Conservation (phyloP, 2,888 invertebrate species). For the Phrixothrix hirtus region DNA sequence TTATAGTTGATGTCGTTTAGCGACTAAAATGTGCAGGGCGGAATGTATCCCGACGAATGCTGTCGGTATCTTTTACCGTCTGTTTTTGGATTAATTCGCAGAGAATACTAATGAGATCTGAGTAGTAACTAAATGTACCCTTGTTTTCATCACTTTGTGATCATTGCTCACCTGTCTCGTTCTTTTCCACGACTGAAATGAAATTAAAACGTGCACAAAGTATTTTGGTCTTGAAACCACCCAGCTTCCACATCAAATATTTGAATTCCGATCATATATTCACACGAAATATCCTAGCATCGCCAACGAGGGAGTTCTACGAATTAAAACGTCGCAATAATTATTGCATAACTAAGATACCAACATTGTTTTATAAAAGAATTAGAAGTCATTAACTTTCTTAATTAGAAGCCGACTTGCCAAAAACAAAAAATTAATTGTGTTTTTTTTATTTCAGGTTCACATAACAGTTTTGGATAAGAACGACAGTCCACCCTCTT, state of each 20-base stretch:
- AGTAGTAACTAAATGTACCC: constrained; percentile 54
- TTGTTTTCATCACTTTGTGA: constrained; percentile 51
- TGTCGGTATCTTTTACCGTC: constrained; percentile 53
- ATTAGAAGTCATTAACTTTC: constrained; percentile 26
- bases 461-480: constrained; percentile 84
- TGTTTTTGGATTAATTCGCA: constrained; percentile 56
- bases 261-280: constrained; percentile 22
- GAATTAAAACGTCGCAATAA: constrained; percentile 23
- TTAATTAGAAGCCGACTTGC: constrained; percentile 26
- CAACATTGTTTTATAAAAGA: constrained; percentile 24
- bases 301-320: constrained; percentile 7
- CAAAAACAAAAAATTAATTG: constrained; percentile 5
- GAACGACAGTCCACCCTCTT: constrained; percentile 93
- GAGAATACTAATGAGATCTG: constrained; percentile 55
- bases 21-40: constrained; percentile 53
- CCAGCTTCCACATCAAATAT: constrained; percentile 14
- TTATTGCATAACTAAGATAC: constrained; percentile 24
- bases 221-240: constrained; percentile 13
- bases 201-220: constrained; percentile 14
- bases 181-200: constrained; percentile 22
- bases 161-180: constrained; percentile 26
- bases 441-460: constrained; percentile 67
- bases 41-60: constrained; percentile 50
- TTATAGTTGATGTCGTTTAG: constrained; percentile 53
- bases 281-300: constrained; percentile 10